These are phyloP conservation scores for Acipenser oxyrinchus DNA, from an alignment of 2,797 vertebrate species.

Conservation along the genomic window DNA sequence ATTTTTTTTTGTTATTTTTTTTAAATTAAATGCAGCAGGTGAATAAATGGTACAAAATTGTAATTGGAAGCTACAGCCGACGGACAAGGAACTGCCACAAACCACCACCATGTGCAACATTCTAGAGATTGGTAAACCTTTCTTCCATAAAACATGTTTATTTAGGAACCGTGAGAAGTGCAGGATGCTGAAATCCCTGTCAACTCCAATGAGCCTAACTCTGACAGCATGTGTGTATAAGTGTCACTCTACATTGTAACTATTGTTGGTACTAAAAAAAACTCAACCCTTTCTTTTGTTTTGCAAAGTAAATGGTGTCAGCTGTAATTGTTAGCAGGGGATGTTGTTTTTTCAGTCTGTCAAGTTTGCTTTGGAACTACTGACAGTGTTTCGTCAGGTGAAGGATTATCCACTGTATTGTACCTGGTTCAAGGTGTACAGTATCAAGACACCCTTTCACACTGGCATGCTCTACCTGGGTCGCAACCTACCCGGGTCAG, in stretches of 20 bases:
- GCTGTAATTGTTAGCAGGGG: neutral
- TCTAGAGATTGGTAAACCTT: neutral
- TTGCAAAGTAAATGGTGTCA: neutral
- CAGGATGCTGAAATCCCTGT: neutral
- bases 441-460: no score
- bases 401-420: neutral
- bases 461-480: no score
- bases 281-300: neutral
- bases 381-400: neutral
- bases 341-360: neutral
- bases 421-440: no score
- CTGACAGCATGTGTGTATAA: neutral
- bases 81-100: neutral
- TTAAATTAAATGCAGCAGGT: neutral
- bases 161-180: neutral
- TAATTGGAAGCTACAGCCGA: neutral
- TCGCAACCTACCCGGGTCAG: no score
- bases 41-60: neutral
- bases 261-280: neutral
- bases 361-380: neutral
- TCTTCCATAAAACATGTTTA: neutral
- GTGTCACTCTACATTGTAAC: no score
- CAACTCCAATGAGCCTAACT: slow-evolving; percentile 1
- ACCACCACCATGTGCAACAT: neutral
- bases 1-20: neutral